Evolutionary conservation across 1,140 invertebrate species (phyloP).

Genomic region (Belonocnema kinseyi): DNA sequence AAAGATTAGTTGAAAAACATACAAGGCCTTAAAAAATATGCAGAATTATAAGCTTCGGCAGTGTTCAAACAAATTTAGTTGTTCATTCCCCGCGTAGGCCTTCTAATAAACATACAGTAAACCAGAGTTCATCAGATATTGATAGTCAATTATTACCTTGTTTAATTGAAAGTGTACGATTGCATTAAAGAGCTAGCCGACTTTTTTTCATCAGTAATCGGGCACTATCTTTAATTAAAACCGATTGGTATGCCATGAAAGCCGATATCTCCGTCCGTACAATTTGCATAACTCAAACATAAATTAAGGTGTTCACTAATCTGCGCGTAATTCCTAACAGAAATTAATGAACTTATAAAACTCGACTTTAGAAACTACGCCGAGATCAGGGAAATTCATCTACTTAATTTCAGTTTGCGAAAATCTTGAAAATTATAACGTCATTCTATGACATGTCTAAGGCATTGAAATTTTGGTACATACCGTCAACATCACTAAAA

Average conservation of each 20-base stretch:
- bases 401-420: slow-evolving; percentile 9
- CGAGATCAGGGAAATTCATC: slow-evolving; percentile 18
- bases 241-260: slow-evolving; percentile 29
- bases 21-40: no score
- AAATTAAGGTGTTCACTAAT: slow-evolving; percentile 21
- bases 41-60: no score
- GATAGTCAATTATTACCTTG: slow-evolving; percentile 23
- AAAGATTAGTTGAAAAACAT: no score
- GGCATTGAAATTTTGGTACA: background rate
- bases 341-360: slow-evolving; percentile 29
- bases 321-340: slow-evolving; percentile 1
- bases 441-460: background rate
- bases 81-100: background rate
- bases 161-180: slow-evolving; percentile 28
- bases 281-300: slow-evolving; percentile 30
- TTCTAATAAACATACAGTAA: background rate
- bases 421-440: slow-evolving; percentile 20
- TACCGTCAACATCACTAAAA: background rate
- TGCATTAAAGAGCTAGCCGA: slow-evolving; percentile 26
- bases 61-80: background rate
- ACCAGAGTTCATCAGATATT: slow-evolving; percentile 5
- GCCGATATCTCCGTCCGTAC: slow-evolving; percentile 24
- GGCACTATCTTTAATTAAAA: slow-evolving; percentile 37
- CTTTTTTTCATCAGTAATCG: slow-evolving; percentile 31
- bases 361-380: slow-evolving; percentile 25